phyloP scores from a whole-genome alignment of 2,888 invertebrate genomes.

The Eledona agricola region DNA sequence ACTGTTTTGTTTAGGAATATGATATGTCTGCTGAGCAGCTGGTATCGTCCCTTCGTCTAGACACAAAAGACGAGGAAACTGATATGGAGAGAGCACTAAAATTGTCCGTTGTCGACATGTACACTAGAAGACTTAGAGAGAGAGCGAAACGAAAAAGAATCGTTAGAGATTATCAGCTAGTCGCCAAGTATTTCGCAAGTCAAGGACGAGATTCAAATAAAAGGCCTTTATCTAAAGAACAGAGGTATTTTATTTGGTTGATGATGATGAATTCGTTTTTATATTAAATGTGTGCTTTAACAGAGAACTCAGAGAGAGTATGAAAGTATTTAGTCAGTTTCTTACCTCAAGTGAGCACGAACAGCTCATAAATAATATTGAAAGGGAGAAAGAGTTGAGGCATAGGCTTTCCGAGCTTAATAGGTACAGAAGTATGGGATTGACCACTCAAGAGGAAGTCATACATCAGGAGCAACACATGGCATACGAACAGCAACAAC shows the following conservation, averaged over 20 bases:
- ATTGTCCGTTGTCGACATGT: conserved; percentile 92
- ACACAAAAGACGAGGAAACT: conserved; percentile 83
- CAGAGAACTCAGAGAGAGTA: conserved; percentile 83
- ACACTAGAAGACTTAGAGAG: conserved; percentile 83
- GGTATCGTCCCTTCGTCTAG: conserved; percentile 84
- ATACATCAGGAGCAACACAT: conserved; percentile 87
- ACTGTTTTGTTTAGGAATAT: conserved; percentile 73
- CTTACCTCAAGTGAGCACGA: conserved; percentile 87
- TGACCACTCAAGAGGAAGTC: conserved; percentile 84
- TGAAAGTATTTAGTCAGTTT: conserved; percentile 88
- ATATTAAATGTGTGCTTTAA: conserved; percentile 7
- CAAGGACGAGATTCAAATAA: conserved; percentile 60
- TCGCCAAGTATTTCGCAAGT: conserved; percentile 83
- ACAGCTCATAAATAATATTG: conserved; percentile 78
- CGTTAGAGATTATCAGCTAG: conserved; percentile 89
- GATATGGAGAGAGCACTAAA: conserved; percentile 90
- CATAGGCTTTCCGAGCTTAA: conserved; percentile 83
- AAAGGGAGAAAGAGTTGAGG: conserved; percentile 85
- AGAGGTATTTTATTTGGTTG: conserved; percentile 73
- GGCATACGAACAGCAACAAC: conserved; percentile 70
- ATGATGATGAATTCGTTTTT: neutral
- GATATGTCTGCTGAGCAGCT: conserved; percentile 89
- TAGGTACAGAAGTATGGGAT: conserved; percentile 86
- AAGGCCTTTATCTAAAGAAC: conserved; percentile 75
- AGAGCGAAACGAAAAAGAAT: conserved; percentile 88